Conservation (phyloP, 2,113 vertebrate genomes). For the Nanger granti region DNA sequence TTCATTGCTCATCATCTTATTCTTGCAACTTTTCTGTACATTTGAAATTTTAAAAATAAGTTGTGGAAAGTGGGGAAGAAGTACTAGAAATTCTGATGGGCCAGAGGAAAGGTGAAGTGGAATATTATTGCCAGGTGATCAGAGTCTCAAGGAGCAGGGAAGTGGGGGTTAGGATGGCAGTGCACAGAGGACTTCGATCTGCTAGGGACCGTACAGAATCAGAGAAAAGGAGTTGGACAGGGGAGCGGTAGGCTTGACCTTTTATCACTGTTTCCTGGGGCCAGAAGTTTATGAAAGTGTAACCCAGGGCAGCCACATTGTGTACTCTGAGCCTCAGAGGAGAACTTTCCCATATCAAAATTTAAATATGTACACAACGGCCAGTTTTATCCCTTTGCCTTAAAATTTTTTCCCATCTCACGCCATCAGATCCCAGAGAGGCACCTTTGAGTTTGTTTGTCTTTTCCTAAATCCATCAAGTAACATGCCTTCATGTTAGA, state of each 20-base stretch:
- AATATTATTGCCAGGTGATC: background rate
- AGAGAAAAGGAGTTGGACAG: background rate
- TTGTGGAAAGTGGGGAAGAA: background rate
- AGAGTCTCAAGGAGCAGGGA: background rate
- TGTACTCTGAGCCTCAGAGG: background rate
- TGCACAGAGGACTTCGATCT: background rate
- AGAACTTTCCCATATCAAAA: background rate
- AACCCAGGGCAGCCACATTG: background rate
- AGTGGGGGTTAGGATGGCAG: background rate
- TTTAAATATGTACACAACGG: background rate
- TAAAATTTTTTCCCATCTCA: background rate
- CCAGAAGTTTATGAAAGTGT: background rate
- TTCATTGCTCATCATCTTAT: background rate
- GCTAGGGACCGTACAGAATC: background rate
- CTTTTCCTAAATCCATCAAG: conserved; percentile 40
- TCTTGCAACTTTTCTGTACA: background rate
- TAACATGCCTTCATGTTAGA: background rate
- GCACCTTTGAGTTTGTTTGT: conserved; percentile 10
- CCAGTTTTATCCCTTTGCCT: background rate
- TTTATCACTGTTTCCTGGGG: background rate
- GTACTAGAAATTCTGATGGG: background rate
- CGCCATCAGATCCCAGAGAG: background rate
- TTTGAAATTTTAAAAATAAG: background rate
- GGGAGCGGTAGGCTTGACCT: too few relatives aligned
- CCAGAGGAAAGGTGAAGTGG: background rate